Percentiles rank a stretch among this genome's conserved stretches.
Evolutionary conservation across 2,113 vertebrate genomes (phyloP).

Genomic region (Thermophis baileyi): DNA sequence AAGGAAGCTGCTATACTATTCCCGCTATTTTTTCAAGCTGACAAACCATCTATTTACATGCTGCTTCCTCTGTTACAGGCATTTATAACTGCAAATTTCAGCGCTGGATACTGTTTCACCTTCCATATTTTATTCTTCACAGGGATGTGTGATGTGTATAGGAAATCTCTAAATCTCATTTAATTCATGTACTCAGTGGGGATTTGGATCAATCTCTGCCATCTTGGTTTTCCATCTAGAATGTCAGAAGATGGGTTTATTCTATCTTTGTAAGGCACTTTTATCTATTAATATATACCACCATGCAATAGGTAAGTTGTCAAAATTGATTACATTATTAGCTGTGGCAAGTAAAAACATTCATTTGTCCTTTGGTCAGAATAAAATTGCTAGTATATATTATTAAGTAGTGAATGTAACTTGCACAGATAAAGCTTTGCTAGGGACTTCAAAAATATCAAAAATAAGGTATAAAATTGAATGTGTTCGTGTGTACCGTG

Average conservation of each 20-base stretch:
- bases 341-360: not conserved
- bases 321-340: not conserved
- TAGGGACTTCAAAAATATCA: not conserved
- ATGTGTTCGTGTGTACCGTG: not conserved
- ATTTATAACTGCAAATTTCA: not conserved
- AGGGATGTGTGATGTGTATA: not conserved
- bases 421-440: not conserved
- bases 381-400: not conserved
- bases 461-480: not conserved
- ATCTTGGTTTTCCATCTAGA: not conserved
- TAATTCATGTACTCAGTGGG: not conserved
- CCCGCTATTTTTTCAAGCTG: not conserved
- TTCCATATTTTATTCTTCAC: not conserved
- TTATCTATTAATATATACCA: not conserved
- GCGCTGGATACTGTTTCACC: not conserved
- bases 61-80: not conserved
- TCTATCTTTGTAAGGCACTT: not conserved
- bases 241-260: not conserved
- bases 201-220: not conserved
- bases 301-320: not conserved
- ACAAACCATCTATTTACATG: not conserved
- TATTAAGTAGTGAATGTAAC: not conserved
- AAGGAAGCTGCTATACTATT: not conserved
- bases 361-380: not conserved
- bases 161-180: not conserved